Evolutionary conservation across 2,113 vertebrate genomes (phyloP).

Genomic region (Python bivittatus): DNA sequence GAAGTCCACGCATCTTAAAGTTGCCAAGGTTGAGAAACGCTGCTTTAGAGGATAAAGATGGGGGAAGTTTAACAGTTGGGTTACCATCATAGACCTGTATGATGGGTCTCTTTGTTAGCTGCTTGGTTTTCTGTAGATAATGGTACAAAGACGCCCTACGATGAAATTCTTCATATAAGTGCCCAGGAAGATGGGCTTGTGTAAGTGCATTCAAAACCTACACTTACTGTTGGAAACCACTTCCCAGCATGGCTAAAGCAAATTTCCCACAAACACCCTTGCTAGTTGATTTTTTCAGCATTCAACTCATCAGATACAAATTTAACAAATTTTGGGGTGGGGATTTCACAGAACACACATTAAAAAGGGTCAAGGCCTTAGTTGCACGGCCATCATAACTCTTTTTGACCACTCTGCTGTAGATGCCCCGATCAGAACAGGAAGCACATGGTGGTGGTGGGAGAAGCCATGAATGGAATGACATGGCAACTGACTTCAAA

Average conservation of each 20-base stretch:
- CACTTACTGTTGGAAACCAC: too few relatives aligned
- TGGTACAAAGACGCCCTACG: neutral
- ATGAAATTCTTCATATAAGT: neutral
- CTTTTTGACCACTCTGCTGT: neutral
- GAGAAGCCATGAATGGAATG: neutral
- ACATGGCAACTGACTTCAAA: neutral
- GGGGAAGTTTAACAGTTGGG: neutral
- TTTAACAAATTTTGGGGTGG: too few relatives aligned
- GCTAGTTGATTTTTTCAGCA: too few relatives aligned
- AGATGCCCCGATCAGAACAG: neutral
- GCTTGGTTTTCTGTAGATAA: neutral
- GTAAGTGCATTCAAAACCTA: too few relatives aligned
- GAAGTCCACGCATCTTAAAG: neutral
- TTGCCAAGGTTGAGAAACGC: neutral
- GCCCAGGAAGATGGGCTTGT: too few relatives aligned
- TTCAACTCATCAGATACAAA: too few relatives aligned
- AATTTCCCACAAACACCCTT: too few relatives aligned
- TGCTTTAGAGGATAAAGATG: neutral
- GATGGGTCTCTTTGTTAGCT: neutral
- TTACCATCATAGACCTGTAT: neutral
- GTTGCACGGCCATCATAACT: neutral
- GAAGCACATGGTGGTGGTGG: too few relatives aligned
- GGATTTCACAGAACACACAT: too few relatives aligned
- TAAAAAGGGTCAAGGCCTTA: too few relatives aligned
- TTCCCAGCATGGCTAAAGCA: too few relatives aligned